Percentiles rank a stretch among this genome's conserved stretches.
Evolutionary conservation across 2,113 vertebrate genomes (phyloP).

Genomic region (Apteryx owenii): DNA sequence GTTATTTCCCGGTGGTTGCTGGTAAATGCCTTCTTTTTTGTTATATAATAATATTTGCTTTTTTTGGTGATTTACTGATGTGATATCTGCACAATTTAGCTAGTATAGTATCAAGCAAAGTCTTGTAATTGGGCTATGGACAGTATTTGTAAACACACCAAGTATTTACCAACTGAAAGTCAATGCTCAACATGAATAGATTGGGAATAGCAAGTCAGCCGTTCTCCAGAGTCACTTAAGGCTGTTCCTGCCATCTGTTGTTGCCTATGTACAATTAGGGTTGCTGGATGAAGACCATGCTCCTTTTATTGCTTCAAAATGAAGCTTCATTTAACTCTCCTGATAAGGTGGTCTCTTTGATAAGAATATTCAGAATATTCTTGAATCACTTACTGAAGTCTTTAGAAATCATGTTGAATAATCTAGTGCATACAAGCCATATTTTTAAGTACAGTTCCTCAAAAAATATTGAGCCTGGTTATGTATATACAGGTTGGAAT

Average conservation of each 20-base stretch:
- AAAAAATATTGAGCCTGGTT: not conserved
- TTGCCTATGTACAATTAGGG: not conserved
- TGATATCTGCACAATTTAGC: not conserved
- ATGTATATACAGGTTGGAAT: not conserved
- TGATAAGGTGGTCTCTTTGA: not conserved
- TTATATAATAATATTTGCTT: not conserved
- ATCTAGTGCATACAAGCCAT: not conserved
- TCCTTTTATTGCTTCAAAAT: not conserved
- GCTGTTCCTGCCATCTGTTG: not conserved
- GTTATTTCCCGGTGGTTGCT: not conserved
- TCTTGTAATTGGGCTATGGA: not conserved
- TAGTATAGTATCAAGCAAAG: not conserved
- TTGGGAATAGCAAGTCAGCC: not conserved
- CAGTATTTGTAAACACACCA: not conserved
- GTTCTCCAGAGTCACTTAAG: not conserved
- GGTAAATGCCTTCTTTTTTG: not conserved
- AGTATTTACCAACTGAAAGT: not conserved
- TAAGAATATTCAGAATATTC: not conserved
- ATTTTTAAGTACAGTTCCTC: not conserved
- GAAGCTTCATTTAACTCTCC: not conserved
- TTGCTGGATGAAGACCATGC: not conserved
- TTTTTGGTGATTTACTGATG: not conserved
- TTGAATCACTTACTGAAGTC: not conserved
- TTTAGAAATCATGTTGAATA: not conserved
- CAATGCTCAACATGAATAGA: not conserved